Evolutionary conservation across 2,888 invertebrate genomes (phyloP).

Genomic region (Drosophila putrida): DNA sequence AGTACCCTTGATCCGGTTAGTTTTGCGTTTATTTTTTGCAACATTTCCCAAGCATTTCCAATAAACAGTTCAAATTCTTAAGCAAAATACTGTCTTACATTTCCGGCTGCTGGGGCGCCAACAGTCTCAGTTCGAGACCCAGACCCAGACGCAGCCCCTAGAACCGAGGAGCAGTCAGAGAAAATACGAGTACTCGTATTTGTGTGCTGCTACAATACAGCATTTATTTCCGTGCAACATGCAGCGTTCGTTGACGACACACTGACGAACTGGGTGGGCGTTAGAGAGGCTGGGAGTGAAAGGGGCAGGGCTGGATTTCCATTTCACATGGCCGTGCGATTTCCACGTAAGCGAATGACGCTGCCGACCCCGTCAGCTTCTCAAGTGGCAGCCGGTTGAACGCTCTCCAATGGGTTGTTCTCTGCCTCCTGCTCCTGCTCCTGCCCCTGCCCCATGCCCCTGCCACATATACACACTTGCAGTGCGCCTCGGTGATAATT

Average conservation of each 20-base stretch:
- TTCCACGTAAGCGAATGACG: conserved; percentile 64
- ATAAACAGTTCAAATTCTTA: conserved; percentile 60
- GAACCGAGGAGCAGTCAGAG: background rate
- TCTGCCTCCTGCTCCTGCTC: conserved; percentile 9
- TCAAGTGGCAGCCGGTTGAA: conserved; percentile 72
- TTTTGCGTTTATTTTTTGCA: conserved; percentile 36
- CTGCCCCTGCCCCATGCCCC: background rate
- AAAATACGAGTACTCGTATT: background rate
- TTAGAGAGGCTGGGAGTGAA: background rate
- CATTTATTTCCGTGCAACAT: conserved; percentile 42
- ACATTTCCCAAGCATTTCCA: conserved; percentile 45
- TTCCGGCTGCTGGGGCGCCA: conserved; percentile 72
- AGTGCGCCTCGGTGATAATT: conserved; percentile 75
- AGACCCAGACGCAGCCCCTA: background rate
- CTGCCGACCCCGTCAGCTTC: conserved; percentile 39
- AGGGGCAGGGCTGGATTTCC: conserved; percentile 45
- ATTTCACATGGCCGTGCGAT: conserved; percentile 75
- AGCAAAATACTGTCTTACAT: conserved; percentile 63
- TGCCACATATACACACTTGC: conserved; percentile 25
- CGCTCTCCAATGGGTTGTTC: conserved; percentile 55
- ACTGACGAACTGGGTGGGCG: conserved; percentile 14
- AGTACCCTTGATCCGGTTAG: background rate
- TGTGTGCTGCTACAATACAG: conserved; percentile 12
- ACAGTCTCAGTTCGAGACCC: conserved; percentile 8
- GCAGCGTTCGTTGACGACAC: conserved; percentile 22